A percentile compares a stretch with the other conserved stretches of the same genome.
phyloP scores from a whole-genome alignment of 1,140 invertebrate species.

The Drosophila pallidifrons region DNA sequence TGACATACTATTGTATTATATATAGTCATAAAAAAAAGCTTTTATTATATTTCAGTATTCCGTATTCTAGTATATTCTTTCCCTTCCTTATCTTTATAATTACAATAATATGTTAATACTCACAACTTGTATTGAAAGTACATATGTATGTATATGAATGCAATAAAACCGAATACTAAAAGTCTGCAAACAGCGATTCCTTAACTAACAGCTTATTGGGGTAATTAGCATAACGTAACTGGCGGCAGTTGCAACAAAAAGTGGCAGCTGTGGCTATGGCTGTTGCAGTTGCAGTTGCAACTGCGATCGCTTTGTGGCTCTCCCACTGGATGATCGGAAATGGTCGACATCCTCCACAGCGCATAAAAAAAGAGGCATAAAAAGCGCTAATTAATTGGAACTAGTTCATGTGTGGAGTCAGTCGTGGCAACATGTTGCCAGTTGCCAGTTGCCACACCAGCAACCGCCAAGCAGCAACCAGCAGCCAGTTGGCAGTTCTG shows the following conservation, averaged over 20 bases:
- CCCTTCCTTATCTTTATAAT: too few species aligned
- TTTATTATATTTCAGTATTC: too few species aligned
- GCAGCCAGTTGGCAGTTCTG: constrained; percentile 27
- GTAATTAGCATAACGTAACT: not conserved
- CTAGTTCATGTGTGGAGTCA: constrained; percentile 5
- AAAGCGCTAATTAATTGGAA: constrained; percentile 18
- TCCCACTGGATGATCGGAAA: constrained; percentile 11
- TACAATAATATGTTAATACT: too few species aligned
- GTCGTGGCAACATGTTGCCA: constrained; percentile 13
- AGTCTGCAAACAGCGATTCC: too few species aligned
- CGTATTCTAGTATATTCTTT: too few species aligned
- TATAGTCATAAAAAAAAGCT: too few species aligned
- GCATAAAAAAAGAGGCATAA: not conserved
- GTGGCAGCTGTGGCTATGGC: not conserved
- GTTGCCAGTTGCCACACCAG: constrained; percentile 16
- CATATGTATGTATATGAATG: too few species aligned
- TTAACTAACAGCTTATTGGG: too few species aligned
- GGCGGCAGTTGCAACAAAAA: not conserved
- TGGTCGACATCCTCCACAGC: constrained; percentile 4
- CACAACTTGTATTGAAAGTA: too few species aligned
- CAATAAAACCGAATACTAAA: too few species aligned
- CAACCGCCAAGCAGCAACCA: constrained; percentile 20
- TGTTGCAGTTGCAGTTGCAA: not conserved
- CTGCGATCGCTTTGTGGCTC: not conserved
- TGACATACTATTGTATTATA: too few species aligned